These are phyloP conservation scores for Chloroclysta siterata DNA, from an alignment of 2,888 invertebrate species.

Conservation along the genomic window DNA sequence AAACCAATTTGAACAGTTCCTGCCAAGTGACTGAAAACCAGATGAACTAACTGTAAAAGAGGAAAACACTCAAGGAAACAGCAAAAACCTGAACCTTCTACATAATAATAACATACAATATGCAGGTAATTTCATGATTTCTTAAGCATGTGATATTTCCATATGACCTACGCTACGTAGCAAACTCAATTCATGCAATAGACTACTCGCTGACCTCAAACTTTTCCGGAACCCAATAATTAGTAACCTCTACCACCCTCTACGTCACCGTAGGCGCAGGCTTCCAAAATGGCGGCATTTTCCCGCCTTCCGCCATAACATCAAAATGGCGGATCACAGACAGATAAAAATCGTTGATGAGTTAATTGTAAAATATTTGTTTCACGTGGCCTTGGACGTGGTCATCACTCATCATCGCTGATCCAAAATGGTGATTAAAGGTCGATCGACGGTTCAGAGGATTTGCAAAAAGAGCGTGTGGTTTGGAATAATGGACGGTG, in stretches of 20 bases:
- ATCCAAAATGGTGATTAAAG: conserved; percentile 68
- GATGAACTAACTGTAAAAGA: too few relatives aligned
- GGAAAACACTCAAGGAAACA: too few relatives aligned
- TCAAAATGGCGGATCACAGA: conserved; percentile 52
- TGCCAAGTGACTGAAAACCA: neutral
- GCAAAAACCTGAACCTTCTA: too few relatives aligned
- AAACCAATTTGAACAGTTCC: conserved; percentile 7
- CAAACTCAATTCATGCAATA: conserved; percentile 36
- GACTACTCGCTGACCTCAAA: conserved; percentile 65
- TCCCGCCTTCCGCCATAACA: conserved; percentile 39
- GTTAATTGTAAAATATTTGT: conserved; percentile 70
- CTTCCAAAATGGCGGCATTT: conserved; percentile 56
- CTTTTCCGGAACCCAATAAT: conserved; percentile 71
- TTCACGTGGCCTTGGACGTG: conserved; percentile 74
- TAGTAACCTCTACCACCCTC: too few relatives aligned
- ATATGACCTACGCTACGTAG: neutral
- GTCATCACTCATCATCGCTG: conserved; percentile 72
- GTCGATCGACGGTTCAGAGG: conserved; percentile 77
- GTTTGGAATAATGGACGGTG: conserved; percentile 56
- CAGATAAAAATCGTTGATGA: conserved; percentile 52
- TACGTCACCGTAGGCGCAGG: conserved; percentile 41
- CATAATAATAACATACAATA: neutral
- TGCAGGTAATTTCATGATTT: neutral
- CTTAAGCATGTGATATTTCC: neutral
- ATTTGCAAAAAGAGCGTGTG: conserved; percentile 57